Base-by-base conservation (phyloP, 2,797 vertebrate species). In the Pipistrellus pipistrellus region DNA sequence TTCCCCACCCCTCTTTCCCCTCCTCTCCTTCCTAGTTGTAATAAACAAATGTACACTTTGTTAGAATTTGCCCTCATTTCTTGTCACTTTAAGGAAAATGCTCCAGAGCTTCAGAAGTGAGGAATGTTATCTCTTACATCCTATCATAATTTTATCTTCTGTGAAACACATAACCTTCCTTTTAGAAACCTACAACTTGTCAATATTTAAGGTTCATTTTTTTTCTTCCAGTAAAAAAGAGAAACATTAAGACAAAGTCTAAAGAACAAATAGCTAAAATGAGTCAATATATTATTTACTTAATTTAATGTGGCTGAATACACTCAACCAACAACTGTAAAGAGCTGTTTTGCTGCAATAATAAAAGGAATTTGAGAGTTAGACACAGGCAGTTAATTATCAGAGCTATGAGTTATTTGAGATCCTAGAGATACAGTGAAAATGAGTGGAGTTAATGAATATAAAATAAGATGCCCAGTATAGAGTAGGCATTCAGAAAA, bases 391-490 rank as follows among this genome's bases (percentile, higher is more conserved):
- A 92, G 66, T 90, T 83, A 93, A 80, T 97, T 91, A 81, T 57
- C n/a, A 13, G 30, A 88, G 78, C 66, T 81, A 10, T 92, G 91
- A 95, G 30, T 93, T 94, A 94, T 72, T 92, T 94, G 86, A 90
- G 84, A 94, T 86, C 35, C 27, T 41, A 71, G 66, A 77, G 48
- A 35, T 76, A 14, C 53, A 81, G 87, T 59, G 71, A 94, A 44
- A 95, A 94, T 94, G 81, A 94, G 71, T 84, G 38, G 59, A 80
- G 46, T 82, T 95, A 95, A 87, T 95, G 72, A 86, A 93, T 81
- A 77, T 83, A 87, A 86, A 95, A 76, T 89, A 92, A 92, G 53
- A 91, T 86, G 53, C 27, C 32, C 51, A 59, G 23, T 38, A 87
- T 62, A 87, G 87, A 90, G 55, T 38, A 91, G 76, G 51, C 66